These are phyloP conservation scores for Planiliza haematocheilus DNA, from an alignment of 2,113 vertebrate genomes.

Conservation along the genomic window DNA sequence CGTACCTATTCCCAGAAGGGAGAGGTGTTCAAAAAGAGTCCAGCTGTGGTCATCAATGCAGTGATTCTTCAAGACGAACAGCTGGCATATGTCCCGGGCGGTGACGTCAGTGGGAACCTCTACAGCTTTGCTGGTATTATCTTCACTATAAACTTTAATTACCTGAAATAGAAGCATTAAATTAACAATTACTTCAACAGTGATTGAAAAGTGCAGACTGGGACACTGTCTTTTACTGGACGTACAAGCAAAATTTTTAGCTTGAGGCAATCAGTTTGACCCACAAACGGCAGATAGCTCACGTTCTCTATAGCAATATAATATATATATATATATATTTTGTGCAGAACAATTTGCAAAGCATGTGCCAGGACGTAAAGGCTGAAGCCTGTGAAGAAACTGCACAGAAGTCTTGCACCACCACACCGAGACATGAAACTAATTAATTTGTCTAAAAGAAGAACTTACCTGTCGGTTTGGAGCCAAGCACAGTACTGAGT, in stretches of 20 bases:
- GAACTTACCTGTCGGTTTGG: slow-evolving; percentile 75
- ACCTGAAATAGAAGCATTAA: slow-evolving; percentile 83
- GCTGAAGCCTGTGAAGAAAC: slow-evolving; percentile 2
- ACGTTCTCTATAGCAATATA: neutral
- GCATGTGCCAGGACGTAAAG: slow-evolving; percentile 2
- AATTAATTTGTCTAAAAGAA: slow-evolving; percentile 33
- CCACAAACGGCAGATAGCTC: neutral
- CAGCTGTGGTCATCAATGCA: slow-evolving; percentile 95
- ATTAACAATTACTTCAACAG: neutral
- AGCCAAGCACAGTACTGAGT: slow-evolving; percentile 68
- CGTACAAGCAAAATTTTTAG: neutral
- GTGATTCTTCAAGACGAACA: slow-evolving; percentile 94
- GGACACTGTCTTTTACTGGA: neutral
- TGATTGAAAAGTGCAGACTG: neutral
- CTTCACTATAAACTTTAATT: slow-evolving; percentile 96
- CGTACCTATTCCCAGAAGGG: slow-evolving; percentile 88
- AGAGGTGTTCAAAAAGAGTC: slow-evolving; percentile 93
- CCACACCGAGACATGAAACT: slow-evolving; percentile 22
- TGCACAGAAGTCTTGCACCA: too few relatives aligned
- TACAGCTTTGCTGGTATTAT: slow-evolving; percentile 92
- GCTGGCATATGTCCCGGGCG: slow-evolving; percentile 93
- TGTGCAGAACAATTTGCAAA: slow-evolving; percentile 2
- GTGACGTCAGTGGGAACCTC: slow-evolving; percentile 94
- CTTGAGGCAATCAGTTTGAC: slow-evolving; percentile 22
- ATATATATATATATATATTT: too few relatives aligned